Conservation (phyloP, 2,797 vertebrate genomes). For the Carcharodon carcharias region DNA sequence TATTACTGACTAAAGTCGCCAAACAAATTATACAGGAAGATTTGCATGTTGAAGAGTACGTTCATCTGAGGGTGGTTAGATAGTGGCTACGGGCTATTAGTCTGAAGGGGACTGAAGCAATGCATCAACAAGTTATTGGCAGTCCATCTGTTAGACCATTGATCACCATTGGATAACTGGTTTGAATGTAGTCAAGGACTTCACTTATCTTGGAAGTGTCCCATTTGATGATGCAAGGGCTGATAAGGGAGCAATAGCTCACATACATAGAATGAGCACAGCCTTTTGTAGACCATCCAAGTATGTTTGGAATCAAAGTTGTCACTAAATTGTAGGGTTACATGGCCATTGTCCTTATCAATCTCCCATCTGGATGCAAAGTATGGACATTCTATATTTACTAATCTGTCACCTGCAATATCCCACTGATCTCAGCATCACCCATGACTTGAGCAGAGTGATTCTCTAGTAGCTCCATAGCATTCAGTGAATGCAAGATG, state of each 20-base stretch:
- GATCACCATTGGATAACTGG: neutral
- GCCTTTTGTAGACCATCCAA: neutral
- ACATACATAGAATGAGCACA: neutral
- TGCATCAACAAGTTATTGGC: neutral
- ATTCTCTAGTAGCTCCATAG: neutral
- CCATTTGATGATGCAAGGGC: neutral
- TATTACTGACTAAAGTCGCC: too few relatives aligned
- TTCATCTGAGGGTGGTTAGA: neutral
- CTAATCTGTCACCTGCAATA: neutral
- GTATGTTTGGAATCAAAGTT: neutral
- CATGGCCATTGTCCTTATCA: neutral
- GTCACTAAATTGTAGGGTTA: neutral
- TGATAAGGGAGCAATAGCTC: neutral
- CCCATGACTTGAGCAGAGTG: neutral
- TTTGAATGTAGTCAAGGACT: neutral
- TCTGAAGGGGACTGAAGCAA: neutral
- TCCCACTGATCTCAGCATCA: neutral
- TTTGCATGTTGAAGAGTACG: neutral
- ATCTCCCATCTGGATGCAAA: neutral
- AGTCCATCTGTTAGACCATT: neutral
- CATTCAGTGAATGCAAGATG: neutral
- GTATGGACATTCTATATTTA: neutral
- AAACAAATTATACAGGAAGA: too few relatives aligned
- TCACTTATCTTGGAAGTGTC: neutral
- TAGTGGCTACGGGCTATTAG: neutral